Base-by-base conservation (phyloP, 2,888 invertebrate genomes). In the Orthosia gothica region DNA sequence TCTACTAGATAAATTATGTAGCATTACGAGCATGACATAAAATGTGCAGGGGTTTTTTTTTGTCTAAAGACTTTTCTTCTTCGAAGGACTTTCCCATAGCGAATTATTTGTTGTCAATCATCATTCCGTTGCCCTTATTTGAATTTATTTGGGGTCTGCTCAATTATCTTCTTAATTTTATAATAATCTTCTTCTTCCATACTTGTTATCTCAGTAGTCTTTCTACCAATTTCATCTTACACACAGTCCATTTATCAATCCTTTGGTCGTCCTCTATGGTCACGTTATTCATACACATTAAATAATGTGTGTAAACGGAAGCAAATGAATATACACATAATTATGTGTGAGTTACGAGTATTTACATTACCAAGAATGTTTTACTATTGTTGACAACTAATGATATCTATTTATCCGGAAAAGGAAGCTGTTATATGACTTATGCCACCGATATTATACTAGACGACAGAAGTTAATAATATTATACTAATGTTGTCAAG, bases 341-440 rank as follows among this genome's bases (percentile, higher is more conserved):
- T 76, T 15, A 52, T 49, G 18, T 59, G 12, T 54, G 49, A 18
- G 20, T 50, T 23, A 40, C 40, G 40, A 40, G 40, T 40, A 65
- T 47, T 65, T 40, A 59, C 63, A 32, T 58, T 65, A 76, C 47
- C 49, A 55, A 59, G 66, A 66, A 77, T 63, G 58, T 50, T 23
- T 69, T 40, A 45, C 57, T 69, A 47, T 68, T 59, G 52, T 76
- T 63, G 58, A 77, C 62, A 69, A 52, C 59, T 61, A 68, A 69
- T 62, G 15, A 54, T 32, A 49, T 54, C 12, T 62, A 32, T 72
- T 66, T 82, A 61, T 55, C n/a, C 55, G 78, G 69, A 82, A 81
- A 67, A 47, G 69, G 78, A 74, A 73, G 49, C 45, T 52, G 65
- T 58, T 18, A 23, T 63, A 63, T 82, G 50, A 70, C 52, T 70